These are phyloP conservation scores for Ecliptopera silaceata DNA, from an alignment of 2,888 invertebrate genomes.

Conservation along the genomic window DNA sequence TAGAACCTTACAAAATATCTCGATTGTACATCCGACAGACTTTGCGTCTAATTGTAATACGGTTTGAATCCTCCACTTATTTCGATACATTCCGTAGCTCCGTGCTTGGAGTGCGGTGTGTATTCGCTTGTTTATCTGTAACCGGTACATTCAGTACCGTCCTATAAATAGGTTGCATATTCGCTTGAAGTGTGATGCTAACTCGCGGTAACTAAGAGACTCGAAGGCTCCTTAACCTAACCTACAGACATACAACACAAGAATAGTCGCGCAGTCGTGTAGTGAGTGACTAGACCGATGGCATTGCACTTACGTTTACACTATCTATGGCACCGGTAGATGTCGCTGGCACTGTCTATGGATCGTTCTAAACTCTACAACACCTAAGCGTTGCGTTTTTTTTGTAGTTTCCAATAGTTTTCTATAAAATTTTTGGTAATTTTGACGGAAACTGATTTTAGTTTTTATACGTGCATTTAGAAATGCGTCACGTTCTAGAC, in stretches of 20 bases:
- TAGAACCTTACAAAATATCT: constrained; percentile 1
- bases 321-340: constrained; percentile 18
- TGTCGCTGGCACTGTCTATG: constrained; percentile 3
- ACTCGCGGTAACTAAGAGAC: constrained; percentile 22
- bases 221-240: constrained; percentile 26
- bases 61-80: background rate
- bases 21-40: background rate
- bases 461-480: background rate
- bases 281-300: constrained; percentile 36
- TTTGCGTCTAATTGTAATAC: background rate
- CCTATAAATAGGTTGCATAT: constrained; percentile 4
- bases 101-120: background rate
- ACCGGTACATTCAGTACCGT: background rate
- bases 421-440: constrained; percentile 13
- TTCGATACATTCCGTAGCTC: background rate
- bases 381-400: constrained; percentile 13
- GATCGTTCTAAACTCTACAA: constrained; percentile 1
- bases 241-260: constrained; percentile 22
- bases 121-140: background rate
- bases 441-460: background rate
- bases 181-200: background rate
- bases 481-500: constrained; percentile 1
- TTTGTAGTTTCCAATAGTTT: constrained; percentile 15
- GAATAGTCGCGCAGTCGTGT: constrained; percentile 28
- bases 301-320: constrained; percentile 24